Base-by-base conservation (phyloP, 1,140 invertebrate species). In the Teleogryllus occipitalis region DNA sequence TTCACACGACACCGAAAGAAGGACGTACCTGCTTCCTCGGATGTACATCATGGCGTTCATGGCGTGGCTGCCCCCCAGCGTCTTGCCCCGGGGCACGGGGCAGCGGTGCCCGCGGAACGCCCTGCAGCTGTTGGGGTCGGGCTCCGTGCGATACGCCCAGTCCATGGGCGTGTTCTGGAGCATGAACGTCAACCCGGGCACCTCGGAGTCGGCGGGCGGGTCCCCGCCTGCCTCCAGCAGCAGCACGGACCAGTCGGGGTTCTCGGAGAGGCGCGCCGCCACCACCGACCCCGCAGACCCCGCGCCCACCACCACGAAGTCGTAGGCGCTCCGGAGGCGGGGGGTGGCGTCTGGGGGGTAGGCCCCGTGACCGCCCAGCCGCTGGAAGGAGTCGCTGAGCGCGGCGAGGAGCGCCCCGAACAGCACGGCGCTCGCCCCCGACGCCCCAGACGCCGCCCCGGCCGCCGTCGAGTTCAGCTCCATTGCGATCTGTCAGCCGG, bases 141-240 rank as follows among this genome's bases (percentile, higher is more conserved):
- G 87, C 73, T 87, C 87, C 10, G 89, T 89, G 77, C 83, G 83
- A 81, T 86, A 88, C n/a, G 83, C 79, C 88, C 88, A 89, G 81
- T 89, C 88, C 8, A 83, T 79, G n/a, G 79, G 79, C 14, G 81
- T 83, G 80, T 83, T 78, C 78, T 86, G 84, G 27, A 85, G 80
- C n/a, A 77, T 76, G 2, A 78, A 48, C 12, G 79, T 79, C 2
- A 65, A 8, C 46, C 48, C 15, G 2, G 73, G 82, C 18, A 80
- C 73, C 22, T 74, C 76, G 0, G 54, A 75, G 74, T 47, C 78
- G 2, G 12, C 39, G 49, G n/a, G 79, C 74, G 22, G 79, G 77
- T 47, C 74, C n/a, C 86, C 88, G 7, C 87, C 88, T 0, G 95
- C 94, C 87, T 97, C 95, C n/a, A 96, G 78, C 10, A 97, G 85